Conservation (phyloP, 2,113 vertebrate species). For the Sinocyclocheilus rhinocerous region DNA sequence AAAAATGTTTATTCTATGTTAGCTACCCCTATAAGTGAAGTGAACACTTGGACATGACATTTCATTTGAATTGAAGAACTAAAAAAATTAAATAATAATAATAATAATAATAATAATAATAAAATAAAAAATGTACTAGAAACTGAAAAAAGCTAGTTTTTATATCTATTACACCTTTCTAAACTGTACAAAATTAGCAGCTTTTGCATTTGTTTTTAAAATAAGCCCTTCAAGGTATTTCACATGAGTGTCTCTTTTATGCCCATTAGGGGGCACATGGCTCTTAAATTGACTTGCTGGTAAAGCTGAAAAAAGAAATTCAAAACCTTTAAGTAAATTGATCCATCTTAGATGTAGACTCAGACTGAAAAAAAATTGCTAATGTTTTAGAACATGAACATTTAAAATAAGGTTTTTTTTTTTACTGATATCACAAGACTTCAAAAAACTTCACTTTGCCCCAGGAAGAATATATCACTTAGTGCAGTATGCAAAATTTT, state of each 20-base stretch:
- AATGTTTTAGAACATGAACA: too few relatives aligned
- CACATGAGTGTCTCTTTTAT: background rate
- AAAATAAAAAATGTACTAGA: too few relatives aligned
- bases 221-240: background rate
- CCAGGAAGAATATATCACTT: background rate
- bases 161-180: background rate
- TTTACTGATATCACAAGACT: too few relatives aligned
- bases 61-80: background rate
- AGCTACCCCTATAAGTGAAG: background rate
- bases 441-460: background rate
- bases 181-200: background rate
- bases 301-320: background rate
- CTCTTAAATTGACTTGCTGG: background rate
- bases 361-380: too few relatives aligned
- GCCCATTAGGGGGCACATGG: constrained; percentile 17
- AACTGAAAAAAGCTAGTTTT: background rate
- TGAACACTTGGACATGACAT: too few relatives aligned
- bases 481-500: too few relatives aligned
- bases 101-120: background rate
- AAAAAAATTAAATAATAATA: too few relatives aligned
- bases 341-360: background rate
- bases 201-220: background rate
- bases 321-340: background rate
- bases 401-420: too few relatives aligned
- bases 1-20: background rate